Conservation (phyloP, 2,113 vertebrate species). For the Anolis sagrei region DNA sequence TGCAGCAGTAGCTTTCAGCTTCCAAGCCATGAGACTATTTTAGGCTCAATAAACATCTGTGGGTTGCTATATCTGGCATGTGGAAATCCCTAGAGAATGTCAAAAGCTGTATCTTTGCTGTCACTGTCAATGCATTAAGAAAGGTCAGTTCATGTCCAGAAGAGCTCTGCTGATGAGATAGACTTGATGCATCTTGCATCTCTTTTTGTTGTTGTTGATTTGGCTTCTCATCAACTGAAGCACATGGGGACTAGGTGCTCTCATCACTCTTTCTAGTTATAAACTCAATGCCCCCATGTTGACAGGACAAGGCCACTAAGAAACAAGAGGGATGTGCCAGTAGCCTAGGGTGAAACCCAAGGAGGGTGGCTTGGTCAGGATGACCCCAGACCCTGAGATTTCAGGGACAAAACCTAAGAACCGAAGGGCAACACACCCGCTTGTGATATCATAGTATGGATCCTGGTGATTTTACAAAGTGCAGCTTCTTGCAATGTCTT, state of each 20-base stretch:
- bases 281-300: neutral
- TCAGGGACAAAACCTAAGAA: too few species aligned
- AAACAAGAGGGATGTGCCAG: neutral
- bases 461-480: too few species aligned
- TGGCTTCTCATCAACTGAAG: neutral
- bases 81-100: rapidly evolving
- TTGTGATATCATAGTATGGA: too few species aligned
- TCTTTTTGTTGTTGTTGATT: neutral
- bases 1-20: neutral
- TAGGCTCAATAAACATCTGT: neutral
- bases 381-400: too few species aligned
- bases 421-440: too few species aligned
- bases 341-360: neutral
- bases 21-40: slow-evolving; percentile 33
- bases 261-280: neutral
- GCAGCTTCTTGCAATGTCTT: too few species aligned
- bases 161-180: rapidly evolving
- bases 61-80: neutral
- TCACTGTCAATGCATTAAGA: rapidly evolving
- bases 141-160: rapidly evolving
- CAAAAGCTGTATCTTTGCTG: rapidly evolving
- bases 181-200: rapidly evolving
- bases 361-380: too few species aligned
- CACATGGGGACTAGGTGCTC: neutral
- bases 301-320: neutral